These are phyloP conservation scores for Acleris literana DNA, from an alignment of 2,888 invertebrate genomes.

Conservation along the genomic window DNA sequence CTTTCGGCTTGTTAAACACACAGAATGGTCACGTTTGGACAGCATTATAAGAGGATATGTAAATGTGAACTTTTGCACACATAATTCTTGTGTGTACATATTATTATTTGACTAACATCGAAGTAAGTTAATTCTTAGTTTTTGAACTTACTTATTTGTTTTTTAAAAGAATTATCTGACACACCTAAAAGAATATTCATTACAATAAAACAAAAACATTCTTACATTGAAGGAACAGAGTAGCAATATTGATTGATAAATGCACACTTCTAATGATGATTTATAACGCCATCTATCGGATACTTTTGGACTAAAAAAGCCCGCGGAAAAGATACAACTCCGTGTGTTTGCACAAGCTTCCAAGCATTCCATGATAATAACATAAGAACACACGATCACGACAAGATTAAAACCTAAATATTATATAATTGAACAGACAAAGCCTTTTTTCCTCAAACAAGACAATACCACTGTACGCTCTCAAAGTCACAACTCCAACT, in stretches of 20 bases:
- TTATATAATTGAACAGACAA: slow-evolving; percentile 21
- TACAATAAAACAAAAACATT: too few relatives aligned
- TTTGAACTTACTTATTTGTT: neutral
- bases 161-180: neutral
- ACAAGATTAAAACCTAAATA: slow-evolving; percentile 17
- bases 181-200: too few relatives aligned
- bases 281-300: too few relatives aligned
- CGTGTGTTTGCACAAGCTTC: too few relatives aligned
- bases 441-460: slow-evolving; percentile 18
- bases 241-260: too few relatives aligned
- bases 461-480: neutral
- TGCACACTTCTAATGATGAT: too few relatives aligned
- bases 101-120: neutral
- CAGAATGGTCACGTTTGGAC: slow-evolving; percentile 45
- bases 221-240: too few relatives aligned
- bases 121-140: neutral
- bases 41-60: slow-evolving; percentile 19
- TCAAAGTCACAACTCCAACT: neutral
- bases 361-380: neutral
- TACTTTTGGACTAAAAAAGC: too few relatives aligned
- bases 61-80: slow-evolving; percentile 1
- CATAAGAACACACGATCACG: neutral
- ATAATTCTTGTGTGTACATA: neutral
- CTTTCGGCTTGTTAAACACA: slow-evolving; percentile 64
- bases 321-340: too few relatives aligned